Conservation (phyloP, 1,140 invertebrate species). For the Zaprionus ornatus region DNA sequence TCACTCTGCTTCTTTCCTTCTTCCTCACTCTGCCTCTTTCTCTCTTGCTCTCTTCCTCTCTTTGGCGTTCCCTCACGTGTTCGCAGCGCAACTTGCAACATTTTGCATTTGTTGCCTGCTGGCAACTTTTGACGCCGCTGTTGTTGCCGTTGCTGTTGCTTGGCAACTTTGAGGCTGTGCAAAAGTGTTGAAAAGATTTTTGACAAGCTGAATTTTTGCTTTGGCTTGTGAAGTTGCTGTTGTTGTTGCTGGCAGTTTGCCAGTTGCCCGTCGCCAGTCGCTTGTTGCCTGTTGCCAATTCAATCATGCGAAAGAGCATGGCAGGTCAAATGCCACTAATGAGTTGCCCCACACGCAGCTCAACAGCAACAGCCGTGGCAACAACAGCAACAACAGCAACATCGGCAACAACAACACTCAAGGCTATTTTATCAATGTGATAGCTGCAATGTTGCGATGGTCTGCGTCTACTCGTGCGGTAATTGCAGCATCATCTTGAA, state of each 20-base stretch:
- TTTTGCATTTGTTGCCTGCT: conserved; percentile 33
- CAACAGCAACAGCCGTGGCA: conserved; percentile 31
- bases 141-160: conserved; percentile 39
- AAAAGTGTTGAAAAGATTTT: conserved; percentile 68
- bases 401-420: conserved; percentile 58
- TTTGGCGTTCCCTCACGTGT: conserved; percentile 1
- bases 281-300: conserved; percentile 65
- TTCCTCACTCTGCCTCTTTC: background rate
- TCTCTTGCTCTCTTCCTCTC: background rate
- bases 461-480: conserved; percentile 55
- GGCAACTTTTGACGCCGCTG: conserved; percentile 37
- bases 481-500: conserved; percentile 80
- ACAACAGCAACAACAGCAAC: conserved; percentile 14
- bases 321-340: conserved; percentile 80
- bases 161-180: conserved; percentile 37
- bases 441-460: conserved; percentile 39
- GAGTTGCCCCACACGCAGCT: conserved; percentile 79
- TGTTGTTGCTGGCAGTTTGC: conserved; percentile 15
- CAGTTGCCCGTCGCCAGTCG: conserved; percentile 31
- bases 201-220: conserved; percentile 67
- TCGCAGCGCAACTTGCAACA: conserved; percentile 30
- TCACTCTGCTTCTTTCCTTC: background rate
- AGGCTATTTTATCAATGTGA: conserved; percentile 80
- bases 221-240: conserved; percentile 19
- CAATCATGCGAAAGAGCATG: conserved; percentile 77